Evolutionary conservation across 2,113 vertebrate species (phyloP), one percentile per base, ranked within the genome.

Genomic region (Peromyscus californicus): DNA sequence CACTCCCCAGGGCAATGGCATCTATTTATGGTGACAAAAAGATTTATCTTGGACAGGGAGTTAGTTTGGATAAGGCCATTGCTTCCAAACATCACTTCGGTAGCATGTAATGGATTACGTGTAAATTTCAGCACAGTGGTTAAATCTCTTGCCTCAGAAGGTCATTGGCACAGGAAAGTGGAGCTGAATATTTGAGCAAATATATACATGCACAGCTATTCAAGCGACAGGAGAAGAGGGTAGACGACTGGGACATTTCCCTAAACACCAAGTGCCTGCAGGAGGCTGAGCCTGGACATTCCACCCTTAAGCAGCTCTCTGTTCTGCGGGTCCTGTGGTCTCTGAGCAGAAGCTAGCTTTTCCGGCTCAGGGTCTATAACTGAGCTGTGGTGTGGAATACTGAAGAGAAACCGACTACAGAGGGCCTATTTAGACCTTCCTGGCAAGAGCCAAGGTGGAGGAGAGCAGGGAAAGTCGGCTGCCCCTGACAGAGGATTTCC

Each of bases 371-470:
- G 21, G 93, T 79, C 96, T 91, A 94, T 87, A 91, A 92, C 69
- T 94, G 86, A 98, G 97, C 88, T 98, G 90, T 79, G 89, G 84
- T 22, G 39, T 97, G 97, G 98, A 98, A 97, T 96, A 98, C 93
- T 97, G 67, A 86, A 65, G 63, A 89, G 70, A 92, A 94, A 57
- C 74, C 24, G 51, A 90, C 97, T 96, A 99, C 98, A 99, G 98
- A 98, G 97, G 39, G 31, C 96, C 97, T 89, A 98, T 98, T 99
- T 98, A 99, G 98, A 98, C 83, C 97, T 98, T 97, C 72, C 97
- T 98, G 98, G 98, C 98, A 98, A 94, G 96, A 97, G 76, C 89
- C 54, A 33, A 45, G 83, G 31, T 89, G 83, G 1, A 90, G 19
- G 95, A 97, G 67, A 82, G 45, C 51, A 94, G 95, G 95, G 80